Base-by-base conservation (phyloP, 2,797 vertebrate species). In the Glossophaga mutica region DNA sequence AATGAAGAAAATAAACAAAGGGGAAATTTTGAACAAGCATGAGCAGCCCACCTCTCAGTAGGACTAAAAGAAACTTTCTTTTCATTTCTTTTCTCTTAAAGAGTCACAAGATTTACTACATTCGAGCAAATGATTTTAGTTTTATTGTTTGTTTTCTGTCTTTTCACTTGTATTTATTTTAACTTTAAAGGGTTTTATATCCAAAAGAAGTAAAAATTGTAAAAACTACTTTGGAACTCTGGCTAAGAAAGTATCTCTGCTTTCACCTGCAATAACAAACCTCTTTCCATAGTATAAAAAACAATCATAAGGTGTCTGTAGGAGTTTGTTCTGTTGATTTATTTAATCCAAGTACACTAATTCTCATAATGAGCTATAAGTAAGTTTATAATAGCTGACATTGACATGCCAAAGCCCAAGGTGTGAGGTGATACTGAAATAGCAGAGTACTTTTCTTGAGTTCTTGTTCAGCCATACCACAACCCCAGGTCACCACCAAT, bases 151-250 rank as follows among this genome's bases (percentile, higher is more conserved):
- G 59, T 90, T 92, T 95, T 93, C n/a, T 94, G 42, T 73, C 74
- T 68, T 81, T 96, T 92, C 88, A 71, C 86, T 96, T 95, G 52
- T 96, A 52, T 87, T 97, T 95, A 74, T 95, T 95, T 95, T 96
- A 88, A 82, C 78, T 95, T 95, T 82, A 87, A 96, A 97, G 85
- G 79, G 24, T 78, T 91, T 93, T 90, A 62, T 26, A 79, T 59
- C 90, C 96, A 96, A 98, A 97, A 94, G 79, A 93, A 98, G 97
- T 96, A 89, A 90, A 97, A 97, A 94, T 96, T 98, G 84, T 94
- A 94, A 94, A 76, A 98, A 96, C 96, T 76, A 15, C 92, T 97
- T 98, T 97, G 97, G 96, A 94, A 95, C 46, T 77, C 50, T 59
- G 50, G 57, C 50, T 78, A 71, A 94, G 77, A 94, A 92, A 67